Percentiles rank a stretch among this genome's conserved stretches.
Conservation (phyloP, 1,140 invertebrate genomes). For the Musca vetustissima region DNA sequence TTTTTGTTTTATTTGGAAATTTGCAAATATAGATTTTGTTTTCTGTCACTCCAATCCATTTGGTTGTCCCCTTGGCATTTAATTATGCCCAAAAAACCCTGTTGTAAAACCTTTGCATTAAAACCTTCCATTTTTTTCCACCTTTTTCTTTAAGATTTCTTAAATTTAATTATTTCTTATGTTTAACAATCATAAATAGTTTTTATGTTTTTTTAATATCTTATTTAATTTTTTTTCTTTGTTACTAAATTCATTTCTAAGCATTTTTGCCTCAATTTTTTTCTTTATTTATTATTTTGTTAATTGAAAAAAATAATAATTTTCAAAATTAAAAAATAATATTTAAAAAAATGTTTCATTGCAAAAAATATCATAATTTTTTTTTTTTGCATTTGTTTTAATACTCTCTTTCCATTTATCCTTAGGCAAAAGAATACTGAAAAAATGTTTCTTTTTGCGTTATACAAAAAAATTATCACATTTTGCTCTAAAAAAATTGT, state of each 20-base stretch:
- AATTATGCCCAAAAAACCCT: too few relatives aligned
- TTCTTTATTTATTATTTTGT: too few relatives aligned
- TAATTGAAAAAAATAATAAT: neutral
- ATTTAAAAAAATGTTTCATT: too few relatives aligned
- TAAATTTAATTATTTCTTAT: slow-evolving; percentile 22
- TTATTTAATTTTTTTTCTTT: slow-evolving; percentile 30
- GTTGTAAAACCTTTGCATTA: too few relatives aligned
- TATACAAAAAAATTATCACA: slow-evolving; percentile 29
- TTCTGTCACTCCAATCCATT: neutral
- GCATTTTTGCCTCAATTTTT: slow-evolving; percentile 13
- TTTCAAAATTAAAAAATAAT: neutral
- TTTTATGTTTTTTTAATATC: too few relatives aligned
- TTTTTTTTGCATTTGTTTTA: neutral
- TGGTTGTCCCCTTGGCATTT: too few relatives aligned
- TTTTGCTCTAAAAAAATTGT: slow-evolving; percentile 15
- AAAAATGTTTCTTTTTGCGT: slow-evolving; percentile 29
- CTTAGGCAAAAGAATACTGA: too few relatives aligned
- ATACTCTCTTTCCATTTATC: neutral
- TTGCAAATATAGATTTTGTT: neutral
- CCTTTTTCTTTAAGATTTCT: slow-evolving; percentile 21
- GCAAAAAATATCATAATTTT: too few relatives aligned
- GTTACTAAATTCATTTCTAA: slow-evolving; percentile 32
- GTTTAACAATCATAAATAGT: slow-evolving; percentile 25
- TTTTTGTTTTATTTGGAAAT: slow-evolving; percentile 8
- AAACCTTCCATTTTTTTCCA: too few relatives aligned